Percentiles rank a stretch among this genome's conserved stretches.
Conservation (phyloP, 2,113 vertebrate genomes). For the Capreolus pygargus region DNA sequence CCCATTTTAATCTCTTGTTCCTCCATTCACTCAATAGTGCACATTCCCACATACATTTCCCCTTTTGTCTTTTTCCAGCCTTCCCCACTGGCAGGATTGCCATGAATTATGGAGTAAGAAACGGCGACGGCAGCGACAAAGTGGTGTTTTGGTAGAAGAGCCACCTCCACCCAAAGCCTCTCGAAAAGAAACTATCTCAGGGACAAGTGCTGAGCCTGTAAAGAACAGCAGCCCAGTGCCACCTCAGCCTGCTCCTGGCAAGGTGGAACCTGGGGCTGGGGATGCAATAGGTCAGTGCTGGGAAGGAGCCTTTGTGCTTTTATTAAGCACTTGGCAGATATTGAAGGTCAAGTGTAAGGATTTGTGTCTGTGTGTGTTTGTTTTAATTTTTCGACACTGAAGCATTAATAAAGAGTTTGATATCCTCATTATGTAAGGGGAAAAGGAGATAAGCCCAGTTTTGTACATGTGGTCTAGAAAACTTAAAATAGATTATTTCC, state of each 20-base stretch:
- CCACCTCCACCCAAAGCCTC: conserved; percentile 90
- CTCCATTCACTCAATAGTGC: not conserved
- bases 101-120: conserved; percentile 99
- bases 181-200: conserved; percentile 90
- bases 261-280: conserved; percentile 80
- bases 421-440: not conserved
- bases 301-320: not conserved
- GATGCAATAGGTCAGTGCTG: conserved; percentile 83
- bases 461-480: not conserved
- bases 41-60: conserved; percentile 28
- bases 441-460: conserved; percentile 8
- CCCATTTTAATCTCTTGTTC: conserved; percentile 4
- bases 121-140: conserved; percentile 92
- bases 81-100: conserved; percentile 97
- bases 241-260: conserved; percentile 82
- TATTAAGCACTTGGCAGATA: not conserved
- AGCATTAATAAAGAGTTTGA: not conserved
- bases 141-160: conserved; percentile 89
- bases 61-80: conserved; percentile 81
- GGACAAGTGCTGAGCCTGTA: conserved; percentile 83
- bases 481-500: not conserved
- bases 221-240: conserved; percentile 89
- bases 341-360: conserved; percentile 18
- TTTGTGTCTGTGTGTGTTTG: not conserved
- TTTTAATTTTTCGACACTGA: conserved; percentile 14